Percentiles rank a stretch among this genome's conserved stretches.
These are phyloP conservation scores for Limenitis camilla DNA, from an alignment of 2,888 invertebrate species.

Conservation along the genomic window DNA sequence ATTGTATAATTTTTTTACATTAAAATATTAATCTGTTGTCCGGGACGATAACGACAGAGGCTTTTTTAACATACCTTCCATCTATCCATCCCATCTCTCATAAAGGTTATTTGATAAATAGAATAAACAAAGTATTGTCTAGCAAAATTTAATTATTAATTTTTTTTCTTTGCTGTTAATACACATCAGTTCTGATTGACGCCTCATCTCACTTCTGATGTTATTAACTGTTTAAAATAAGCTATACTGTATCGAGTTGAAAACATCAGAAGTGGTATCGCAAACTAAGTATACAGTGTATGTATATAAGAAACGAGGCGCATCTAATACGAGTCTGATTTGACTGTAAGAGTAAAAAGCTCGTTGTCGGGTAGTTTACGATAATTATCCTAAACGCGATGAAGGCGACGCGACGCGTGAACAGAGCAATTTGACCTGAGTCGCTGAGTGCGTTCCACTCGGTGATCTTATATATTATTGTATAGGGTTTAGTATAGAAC, in stretches of 20 bases:
- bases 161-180: too few relatives aligned
- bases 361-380: conserved; percentile 21
- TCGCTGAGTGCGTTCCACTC: conserved; percentile 46
- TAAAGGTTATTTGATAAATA: too few relatives aligned
- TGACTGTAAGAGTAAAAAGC: conserved; percentile 11
- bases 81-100: too few relatives aligned
- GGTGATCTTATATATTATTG: conserved; percentile 43
- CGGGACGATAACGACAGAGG: not conserved
- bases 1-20: conserved; percentile 18
- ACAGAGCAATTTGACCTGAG: conserved; percentile 43
- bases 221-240: too few relatives aligned
- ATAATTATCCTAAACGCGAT: conserved; percentile 25
- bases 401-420: conserved; percentile 24
- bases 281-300: not conserved
- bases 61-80: not conserved
- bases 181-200: too few relatives aligned
- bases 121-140: too few relatives aligned
- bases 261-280: too few relatives aligned
- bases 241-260: too few relatives aligned
- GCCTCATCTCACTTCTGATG: too few relatives aligned
- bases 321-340: conserved; percentile 12
- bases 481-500: conserved; percentile 13
- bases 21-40: conserved; percentile 6
- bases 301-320: not conserved
- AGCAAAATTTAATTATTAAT: too few relatives aligned